Conservation (phyloP, 2,797 vertebrate genomes). For the Gorsachius magnificus region DNA sequence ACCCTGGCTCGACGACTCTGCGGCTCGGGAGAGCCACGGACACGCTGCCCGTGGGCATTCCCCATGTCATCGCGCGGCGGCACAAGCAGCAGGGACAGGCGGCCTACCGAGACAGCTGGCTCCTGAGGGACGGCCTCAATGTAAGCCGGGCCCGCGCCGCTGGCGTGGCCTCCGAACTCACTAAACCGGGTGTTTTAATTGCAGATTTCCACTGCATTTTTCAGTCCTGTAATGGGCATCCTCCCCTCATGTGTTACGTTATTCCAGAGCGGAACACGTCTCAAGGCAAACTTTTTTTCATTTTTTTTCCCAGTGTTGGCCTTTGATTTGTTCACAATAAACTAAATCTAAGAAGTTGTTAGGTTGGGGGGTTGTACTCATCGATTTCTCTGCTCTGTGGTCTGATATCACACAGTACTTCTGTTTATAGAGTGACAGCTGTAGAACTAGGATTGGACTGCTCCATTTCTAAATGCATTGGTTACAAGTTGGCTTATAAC, state of each 20-base stretch:
- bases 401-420: neutral
- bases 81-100: conserved; percentile 89
- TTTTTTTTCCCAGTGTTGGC: too few species aligned
- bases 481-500: neutral
- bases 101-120: conserved; percentile 86
- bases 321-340: neutral
- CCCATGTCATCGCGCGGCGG: conserved; percentile 90
- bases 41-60: conserved; percentile 86
- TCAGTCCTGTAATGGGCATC: accelerated
- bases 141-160: conserved; percentile 69
- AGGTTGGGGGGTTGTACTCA: neutral
- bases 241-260: accelerated
- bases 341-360: too few species aligned
- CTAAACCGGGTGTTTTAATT: accelerated
- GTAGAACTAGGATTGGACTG: neutral
- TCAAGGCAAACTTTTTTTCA: accelerated
- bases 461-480: accelerated
- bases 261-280: accelerated
- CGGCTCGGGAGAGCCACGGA: conserved; percentile 94
- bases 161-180: accelerated
- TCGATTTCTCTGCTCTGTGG: neutral
- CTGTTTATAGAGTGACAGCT: neutral
- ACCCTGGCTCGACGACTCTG: conserved; percentile 89
- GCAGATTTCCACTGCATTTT: accelerated
- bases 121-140: conserved; percentile 89